Evolutionary conservation across 2,888 invertebrate genomes (phyloP).

Genomic region (Arctia plantaginis): DNA sequence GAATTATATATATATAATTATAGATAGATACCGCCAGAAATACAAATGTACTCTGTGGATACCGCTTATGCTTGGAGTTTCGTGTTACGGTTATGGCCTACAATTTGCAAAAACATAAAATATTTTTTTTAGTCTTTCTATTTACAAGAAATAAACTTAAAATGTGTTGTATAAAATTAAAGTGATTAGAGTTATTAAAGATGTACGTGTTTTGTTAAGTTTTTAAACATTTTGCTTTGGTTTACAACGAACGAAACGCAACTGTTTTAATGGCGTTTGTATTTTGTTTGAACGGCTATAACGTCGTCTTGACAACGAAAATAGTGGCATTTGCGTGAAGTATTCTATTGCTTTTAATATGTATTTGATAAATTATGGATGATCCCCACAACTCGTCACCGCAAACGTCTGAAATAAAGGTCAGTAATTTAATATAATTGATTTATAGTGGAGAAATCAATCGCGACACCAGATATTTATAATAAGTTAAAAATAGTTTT

Average conservation of each 20-base stretch:
- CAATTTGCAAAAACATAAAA: no score
- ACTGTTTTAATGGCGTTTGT: slow-evolving; percentile 67
- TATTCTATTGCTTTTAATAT: slow-evolving; percentile 75
- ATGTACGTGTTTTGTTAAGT: neutral
- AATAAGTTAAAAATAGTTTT: slow-evolving; percentile 74
- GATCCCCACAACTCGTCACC: slow-evolving; percentile 70
- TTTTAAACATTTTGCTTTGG: neutral
- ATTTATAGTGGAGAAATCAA: slow-evolving; percentile 45
- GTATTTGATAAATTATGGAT: slow-evolving; percentile 83
- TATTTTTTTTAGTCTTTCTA: no score
- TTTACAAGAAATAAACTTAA: neutral
- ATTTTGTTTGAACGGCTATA: slow-evolving; percentile 74
- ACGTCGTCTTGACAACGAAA: slow-evolving; percentile 84
- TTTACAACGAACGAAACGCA: slow-evolving; percentile 50
- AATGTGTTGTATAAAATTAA: neutral
- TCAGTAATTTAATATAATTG: slow-evolving; percentile 52
- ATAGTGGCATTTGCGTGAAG: slow-evolving; percentile 70
- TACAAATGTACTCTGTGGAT: no score
- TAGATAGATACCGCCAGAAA: no score
- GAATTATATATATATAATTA: no score
- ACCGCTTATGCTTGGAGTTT: no score
- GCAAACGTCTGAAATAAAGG: slow-evolving; percentile 73
- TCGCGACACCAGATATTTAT: slow-evolving; percentile 66
- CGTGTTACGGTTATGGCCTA: no score
- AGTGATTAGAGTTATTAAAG: no score